Conservation (phyloP, 2,888 invertebrate genomes). For the Diachrysia chrysitis region DNA sequence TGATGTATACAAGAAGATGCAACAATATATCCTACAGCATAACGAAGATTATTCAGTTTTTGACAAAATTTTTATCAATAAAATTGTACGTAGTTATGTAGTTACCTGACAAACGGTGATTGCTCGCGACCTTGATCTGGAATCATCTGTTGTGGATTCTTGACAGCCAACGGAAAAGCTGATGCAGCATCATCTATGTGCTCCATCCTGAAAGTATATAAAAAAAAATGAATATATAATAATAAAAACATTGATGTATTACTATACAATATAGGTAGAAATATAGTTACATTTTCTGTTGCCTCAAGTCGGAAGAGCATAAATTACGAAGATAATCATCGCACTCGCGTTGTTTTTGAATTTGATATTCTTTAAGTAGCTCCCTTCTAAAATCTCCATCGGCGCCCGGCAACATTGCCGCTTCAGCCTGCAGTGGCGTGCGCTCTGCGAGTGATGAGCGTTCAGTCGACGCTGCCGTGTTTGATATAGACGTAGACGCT, state of each 20-base stretch:
- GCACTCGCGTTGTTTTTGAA: slow-evolving; percentile 91
- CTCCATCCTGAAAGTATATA: slow-evolving; percentile 76
- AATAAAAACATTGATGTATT: slow-evolving; percentile 16
- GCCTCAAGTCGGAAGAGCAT: slow-evolving; percentile 79
- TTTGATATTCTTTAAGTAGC: slow-evolving; percentile 94
- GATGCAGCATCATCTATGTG: slow-evolving; percentile 69
- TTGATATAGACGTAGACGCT: slow-evolving; percentile 89
- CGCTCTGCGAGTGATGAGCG: slow-evolving; percentile 77
- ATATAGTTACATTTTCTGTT: slow-evolving; percentile 78
- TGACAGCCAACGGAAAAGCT: slow-evolving; percentile 66
- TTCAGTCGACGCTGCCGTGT: slow-evolving; percentile 92
- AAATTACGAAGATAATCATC: slow-evolving; percentile 85
- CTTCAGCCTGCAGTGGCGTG: slow-evolving; percentile 72
- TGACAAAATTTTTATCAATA: slow-evolving; percentile 7
- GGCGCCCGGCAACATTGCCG: slow-evolving; percentile 66
- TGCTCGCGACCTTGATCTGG: slow-evolving; percentile 68
- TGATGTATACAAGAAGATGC: not conserved
- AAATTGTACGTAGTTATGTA: slow-evolving; percentile 24
- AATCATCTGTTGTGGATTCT: slow-evolving; percentile 59
- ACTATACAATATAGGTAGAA: slow-evolving; percentile 25
- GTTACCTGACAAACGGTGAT: slow-evolving; percentile 67
- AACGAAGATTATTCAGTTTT: no score
- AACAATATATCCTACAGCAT: no score
- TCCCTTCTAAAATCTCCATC: slow-evolving; percentile 90
- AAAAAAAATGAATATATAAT: slow-evolving; percentile 22